Base-by-base conservation (phyloP, 2,113 vertebrate genomes). In the Cnemophilus loriae region DNA sequence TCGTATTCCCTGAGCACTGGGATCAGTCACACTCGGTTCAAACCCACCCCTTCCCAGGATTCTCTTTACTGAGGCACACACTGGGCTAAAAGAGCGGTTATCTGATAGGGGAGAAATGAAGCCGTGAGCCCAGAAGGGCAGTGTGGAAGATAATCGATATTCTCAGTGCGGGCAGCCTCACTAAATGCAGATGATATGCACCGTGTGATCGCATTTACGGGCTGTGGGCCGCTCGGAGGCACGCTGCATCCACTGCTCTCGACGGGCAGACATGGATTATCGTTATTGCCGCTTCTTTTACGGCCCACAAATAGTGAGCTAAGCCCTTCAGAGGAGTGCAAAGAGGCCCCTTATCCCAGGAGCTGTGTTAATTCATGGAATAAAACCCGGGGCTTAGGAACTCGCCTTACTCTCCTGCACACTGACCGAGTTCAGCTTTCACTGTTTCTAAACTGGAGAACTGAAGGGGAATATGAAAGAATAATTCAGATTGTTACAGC, bases 111-210 rank as follows among this genome's bases (percentile, higher is more conserved):
- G 23, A 47, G 56, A 19, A 81, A 81, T 28, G 56, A 47, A 74
- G 83, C 37, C 5, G 37, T 6, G 64, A 67, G 67, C 24, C 59
- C 83, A 50, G 86, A 44, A 81, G 22, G 28, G 32, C 18, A 37
- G 79, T 17, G 63, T 9, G 76, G 73, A 63, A 78, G 89, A 78
- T 44, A 78, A 79, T 92, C 49, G 81, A 75, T 81, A 75, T 82
- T 93, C 68, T 75, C 50, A 63, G 52, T 7, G 27, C 93, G 77
- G 78, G 80, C 73, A 89, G 95, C 17, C 80, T 74, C 89, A 81
- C 42, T 86, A 87, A 95, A 95, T 52, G 77, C 86, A 95, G 80
- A 93, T 90, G 91, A 81, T 75, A 74, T 71, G 94, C 86, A 78
- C 86, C 78, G 7, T 37, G 68, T 60, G 96, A 89, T 92, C 89